phyloP scores from a whole-genome alignment of 2,797 vertebrate species.

The Poeciliopsis gracilis region DNA sequence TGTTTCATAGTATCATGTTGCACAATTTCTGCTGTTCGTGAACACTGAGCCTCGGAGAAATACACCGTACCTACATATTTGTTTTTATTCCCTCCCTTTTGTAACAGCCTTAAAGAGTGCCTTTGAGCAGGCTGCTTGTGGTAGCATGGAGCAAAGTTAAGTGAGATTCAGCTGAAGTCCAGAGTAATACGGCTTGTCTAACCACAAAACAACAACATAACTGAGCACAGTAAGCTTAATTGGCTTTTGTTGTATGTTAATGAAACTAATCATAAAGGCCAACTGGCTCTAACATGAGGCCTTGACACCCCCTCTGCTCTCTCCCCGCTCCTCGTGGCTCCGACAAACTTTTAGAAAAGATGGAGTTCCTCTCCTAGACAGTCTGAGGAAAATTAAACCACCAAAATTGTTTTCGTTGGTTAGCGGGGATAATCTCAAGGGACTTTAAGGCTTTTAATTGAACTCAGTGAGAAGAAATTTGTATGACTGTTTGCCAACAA shows the following conservation, averaged over 20 bases:
- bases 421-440: slow-evolving; percentile 77
- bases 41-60: not conserved
- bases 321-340: slow-evolving; percentile 61
- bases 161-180: slow-evolving; percentile 33
- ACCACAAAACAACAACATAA: slow-evolving; percentile 78
- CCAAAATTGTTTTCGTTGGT: slow-evolving; percentile 88
- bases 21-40: not conserved
- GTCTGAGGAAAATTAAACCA: slow-evolving; percentile 88
- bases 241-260: slow-evolving; percentile 85
- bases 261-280: slow-evolving; percentile 80
- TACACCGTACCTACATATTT: not conserved
- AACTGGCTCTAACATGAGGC: slow-evolving; percentile 71
- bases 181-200: slow-evolving; percentile 61
- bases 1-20: not conserved
- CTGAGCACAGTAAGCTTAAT: slow-evolving; percentile 77
- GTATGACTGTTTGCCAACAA: slow-evolving; percentile 77
- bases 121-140: slow-evolving; percentile 51
- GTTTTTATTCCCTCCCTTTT: not conserved
- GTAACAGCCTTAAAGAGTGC: not conserved
- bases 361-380: slow-evolving; percentile 79
- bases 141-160: slow-evolving; percentile 52
- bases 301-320: slow-evolving; percentile 40
- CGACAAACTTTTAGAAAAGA: slow-evolving; percentile 68
- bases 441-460: slow-evolving; percentile 86
- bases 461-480: slow-evolving; percentile 81